Percentiles rank a stretch among this genome's conserved stretches.
Evolutionary conservation across 2,797 vertebrate species (phyloP).

Genomic region (Cryptoblepharus egeriae): DNA sequence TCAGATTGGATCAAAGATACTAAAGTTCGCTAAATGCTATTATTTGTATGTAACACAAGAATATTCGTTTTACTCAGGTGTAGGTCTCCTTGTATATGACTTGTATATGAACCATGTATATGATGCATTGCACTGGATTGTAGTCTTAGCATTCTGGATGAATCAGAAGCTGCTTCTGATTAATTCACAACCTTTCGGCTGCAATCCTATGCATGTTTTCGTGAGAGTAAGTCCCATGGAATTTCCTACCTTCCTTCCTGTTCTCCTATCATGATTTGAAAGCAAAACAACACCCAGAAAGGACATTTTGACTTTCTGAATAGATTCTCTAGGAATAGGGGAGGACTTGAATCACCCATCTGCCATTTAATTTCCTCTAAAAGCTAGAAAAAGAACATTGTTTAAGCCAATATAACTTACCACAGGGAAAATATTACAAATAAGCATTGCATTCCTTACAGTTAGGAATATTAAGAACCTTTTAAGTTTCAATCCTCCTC

Average conservation of each 20-base stretch:
- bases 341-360: slow-evolving; percentile 70
- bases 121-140: no score
- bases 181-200: slow-evolving; percentile 54
- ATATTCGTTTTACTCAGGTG: no score
- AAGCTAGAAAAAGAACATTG: slow-evolving; percentile 44
- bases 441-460: background rate
- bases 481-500: background rate
- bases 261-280: slow-evolving; percentile 48
- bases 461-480: background rate
- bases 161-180: slow-evolving; percentile 57
- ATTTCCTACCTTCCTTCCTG: slow-evolving; percentile 37
- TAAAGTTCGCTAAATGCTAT: slow-evolving; percentile 53
- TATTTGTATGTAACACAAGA: background rate
- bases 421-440: slow-evolving; percentile 19
- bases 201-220: no score
- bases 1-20: slow-evolving; percentile 33
- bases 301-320: slow-evolving; percentile 62
- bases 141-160: no score
- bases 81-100: background rate
- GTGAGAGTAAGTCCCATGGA: no score
- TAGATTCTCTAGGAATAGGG: slow-evolving; percentile 69
- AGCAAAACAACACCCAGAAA: slow-evolving; percentile 63
- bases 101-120: no score
- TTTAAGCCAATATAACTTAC: slow-evolving; percentile 49
- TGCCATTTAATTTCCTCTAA: slow-evolving; percentile 68